These are phyloP conservation scores for Sphaerophoria taeniata DNA, from an alignment of 2,888 invertebrate genomes.

Conservation along the genomic window DNA sequence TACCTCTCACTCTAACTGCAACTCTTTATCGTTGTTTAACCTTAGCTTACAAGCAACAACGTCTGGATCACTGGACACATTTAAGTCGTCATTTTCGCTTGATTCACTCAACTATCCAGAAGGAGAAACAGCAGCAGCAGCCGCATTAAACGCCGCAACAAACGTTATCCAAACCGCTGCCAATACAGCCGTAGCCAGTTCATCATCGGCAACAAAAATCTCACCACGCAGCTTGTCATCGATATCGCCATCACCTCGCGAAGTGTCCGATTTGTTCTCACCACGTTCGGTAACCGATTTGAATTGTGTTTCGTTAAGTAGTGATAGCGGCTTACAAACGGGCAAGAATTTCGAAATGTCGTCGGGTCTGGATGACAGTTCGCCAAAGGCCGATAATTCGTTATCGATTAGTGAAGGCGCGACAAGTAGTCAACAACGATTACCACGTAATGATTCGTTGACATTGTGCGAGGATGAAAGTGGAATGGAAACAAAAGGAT, in stretches of 20 bases:
- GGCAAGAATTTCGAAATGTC: slow-evolving; percentile 75
- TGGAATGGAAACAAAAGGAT: slow-evolving; percentile 51
- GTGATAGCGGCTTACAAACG: slow-evolving; percentile 76
- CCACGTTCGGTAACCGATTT: slow-evolving; percentile 75
- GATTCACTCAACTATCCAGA: slow-evolving; percentile 77
- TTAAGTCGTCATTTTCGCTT: slow-evolving; percentile 81
- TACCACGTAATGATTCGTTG: slow-evolving; percentile 66
- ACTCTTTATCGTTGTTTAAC: neutral
- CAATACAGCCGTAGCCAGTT: slow-evolving; percentile 14
- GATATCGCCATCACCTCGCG: slow-evolving; percentile 74
- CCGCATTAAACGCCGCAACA: slow-evolving; percentile 11
- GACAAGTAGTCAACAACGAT: slow-evolving; percentile 38
- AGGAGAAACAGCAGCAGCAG: slow-evolving; percentile 23
- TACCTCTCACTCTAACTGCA: slow-evolving; percentile 17
- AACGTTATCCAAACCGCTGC: neutral
- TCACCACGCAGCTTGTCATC: slow-evolving; percentile 78
- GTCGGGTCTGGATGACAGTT: slow-evolving; percentile 75
- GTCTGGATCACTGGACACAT: slow-evolving; percentile 78
- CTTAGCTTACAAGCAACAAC: slow-evolving; percentile 80
- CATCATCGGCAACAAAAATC: slow-evolving; percentile 74
- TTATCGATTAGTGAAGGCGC: slow-evolving; percentile 74
- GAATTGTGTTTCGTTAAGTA: slow-evolving; percentile 75
- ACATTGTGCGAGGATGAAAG: slow-evolving; percentile 58
- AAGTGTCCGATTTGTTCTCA: slow-evolving; percentile 74
- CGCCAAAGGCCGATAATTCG: slow-evolving; percentile 77